A percentile compares a stretch with the other conserved stretches of the same genome.
phyloP scores from a whole-genome alignment of 2,113 vertebrate genomes.

The Perccottus glenii region DNA sequence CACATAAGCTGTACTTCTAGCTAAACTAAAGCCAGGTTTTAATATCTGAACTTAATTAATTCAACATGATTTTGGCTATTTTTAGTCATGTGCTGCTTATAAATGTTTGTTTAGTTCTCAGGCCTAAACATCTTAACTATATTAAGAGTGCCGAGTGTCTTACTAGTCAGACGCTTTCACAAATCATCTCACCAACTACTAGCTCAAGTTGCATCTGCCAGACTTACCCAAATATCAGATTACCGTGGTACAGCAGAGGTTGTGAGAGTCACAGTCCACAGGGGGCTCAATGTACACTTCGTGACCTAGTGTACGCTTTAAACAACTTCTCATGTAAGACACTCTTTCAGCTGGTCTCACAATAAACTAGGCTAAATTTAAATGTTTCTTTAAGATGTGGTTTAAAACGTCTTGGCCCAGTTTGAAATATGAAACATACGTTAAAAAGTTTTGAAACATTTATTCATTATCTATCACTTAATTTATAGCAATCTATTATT shows the following conservation, averaged over 20 bases:
- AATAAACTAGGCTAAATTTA: too few relatives aligned
- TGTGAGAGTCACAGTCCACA: slow-evolving; percentile 5
- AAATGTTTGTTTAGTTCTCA: too few relatives aligned
- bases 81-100: background rate
- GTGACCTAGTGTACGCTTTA: slow-evolving; percentile 9
- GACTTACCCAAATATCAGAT: slow-evolving; percentile 46
- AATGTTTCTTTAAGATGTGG: background rate
- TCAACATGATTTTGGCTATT: background rate
- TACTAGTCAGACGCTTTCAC: slow-evolving; percentile 29
- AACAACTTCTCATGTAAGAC: background rate
- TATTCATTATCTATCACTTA: background rate
- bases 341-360: background rate
- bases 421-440: too few relatives aligned
- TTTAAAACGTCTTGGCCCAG: too few relatives aligned
- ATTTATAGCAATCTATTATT: background rate
- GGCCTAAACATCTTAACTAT: background rate
- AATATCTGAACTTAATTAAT: background rate
- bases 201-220: slow-evolving; percentile 36
- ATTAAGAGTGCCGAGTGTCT: slow-evolving; percentile 7
- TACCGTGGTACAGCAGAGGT: slow-evolving; percentile 44
- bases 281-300: slow-evolving; percentile 15
- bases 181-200: slow-evolving; percentile 19
- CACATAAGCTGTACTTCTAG: background rate
- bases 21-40: background rate
- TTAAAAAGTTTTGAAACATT: background rate